These are phyloP conservation scores for Redunca redunca DNA, from an alignment of 2,113 vertebrate species.

Conservation along the genomic window DNA sequence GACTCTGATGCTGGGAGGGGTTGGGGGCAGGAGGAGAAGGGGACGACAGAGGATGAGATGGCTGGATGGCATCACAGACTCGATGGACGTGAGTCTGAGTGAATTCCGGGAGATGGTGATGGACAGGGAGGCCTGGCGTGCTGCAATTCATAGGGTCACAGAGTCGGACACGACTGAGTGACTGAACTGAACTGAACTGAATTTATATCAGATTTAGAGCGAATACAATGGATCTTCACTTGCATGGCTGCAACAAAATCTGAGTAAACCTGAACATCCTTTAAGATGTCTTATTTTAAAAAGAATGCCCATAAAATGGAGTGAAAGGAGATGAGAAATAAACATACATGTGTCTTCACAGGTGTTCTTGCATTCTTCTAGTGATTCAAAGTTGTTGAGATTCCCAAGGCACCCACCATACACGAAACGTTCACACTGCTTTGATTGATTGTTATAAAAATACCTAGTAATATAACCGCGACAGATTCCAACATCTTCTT, in stretches of 20 bases:
- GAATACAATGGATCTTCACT: background rate
- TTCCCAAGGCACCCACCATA: slow-evolving; percentile 96
- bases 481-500: slow-evolving; percentile 88
- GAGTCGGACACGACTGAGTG: too few species aligned
- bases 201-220: background rate
- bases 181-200: too few species aligned
- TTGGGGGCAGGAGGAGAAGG: too few species aligned
- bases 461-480: slow-evolving; percentile 87
- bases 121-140: too few species aligned
- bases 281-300: background rate
- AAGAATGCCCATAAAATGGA: background rate
- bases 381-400: slow-evolving; percentile 89
- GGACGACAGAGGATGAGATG: too few species aligned
- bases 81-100: too few species aligned
- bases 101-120: too few species aligned
- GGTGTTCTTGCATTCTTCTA: slow-evolving; percentile 82
- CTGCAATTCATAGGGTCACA: too few species aligned
- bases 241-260: background rate
- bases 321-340: background rate
- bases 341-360: slow-evolving; percentile 84
- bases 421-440: slow-evolving; percentile 85
- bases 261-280: background rate
- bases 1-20: too few species aligned
- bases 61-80: too few species aligned
- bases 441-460: slow-evolving; percentile 84